Conservation (phyloP, 2,113 vertebrate species). For the Oenanthe oenanthe region DNA sequence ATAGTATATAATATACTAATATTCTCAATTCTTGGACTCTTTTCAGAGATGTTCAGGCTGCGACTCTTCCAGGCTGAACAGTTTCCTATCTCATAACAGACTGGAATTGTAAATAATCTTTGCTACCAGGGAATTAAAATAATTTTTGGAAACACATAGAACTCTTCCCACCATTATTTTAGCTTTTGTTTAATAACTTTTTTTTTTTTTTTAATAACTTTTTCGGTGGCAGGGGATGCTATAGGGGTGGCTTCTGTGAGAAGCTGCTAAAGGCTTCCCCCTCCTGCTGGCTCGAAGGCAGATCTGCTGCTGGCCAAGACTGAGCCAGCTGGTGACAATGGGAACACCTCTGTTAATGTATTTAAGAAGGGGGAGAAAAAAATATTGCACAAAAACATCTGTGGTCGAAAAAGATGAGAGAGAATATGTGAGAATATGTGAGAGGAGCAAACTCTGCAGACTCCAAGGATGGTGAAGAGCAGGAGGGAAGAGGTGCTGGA, state of each 20-base stretch:
- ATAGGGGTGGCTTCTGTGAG: neutral
- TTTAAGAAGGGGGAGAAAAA: neutral
- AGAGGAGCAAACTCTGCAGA: neutral
- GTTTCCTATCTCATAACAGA: neutral
- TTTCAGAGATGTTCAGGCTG: neutral
- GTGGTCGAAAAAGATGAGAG: neutral
- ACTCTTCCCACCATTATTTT: neutral
- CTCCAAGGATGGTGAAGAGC: neutral
- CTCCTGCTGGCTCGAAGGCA: no score
- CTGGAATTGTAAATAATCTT: neutral
- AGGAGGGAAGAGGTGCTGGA: neutral
- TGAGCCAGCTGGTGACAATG: fast-evolving
- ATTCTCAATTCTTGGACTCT: neutral
- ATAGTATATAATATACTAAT: neutral
- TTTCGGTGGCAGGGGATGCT: no score
- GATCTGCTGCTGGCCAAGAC: fast-evolving
- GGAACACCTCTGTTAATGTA: neutral
- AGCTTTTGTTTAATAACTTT: neutral
- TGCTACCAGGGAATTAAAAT: neutral
- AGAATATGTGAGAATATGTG: neutral
- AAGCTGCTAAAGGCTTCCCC: neutral
- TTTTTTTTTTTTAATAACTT: no score
- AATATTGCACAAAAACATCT: neutral
- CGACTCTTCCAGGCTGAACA: fast-evolving
- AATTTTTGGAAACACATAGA: neutral